Percentiles rank a stretch among this genome's conserved stretches.
Evolutionary conservation across 1,140 invertebrate species (phyloP).

Genomic region (Galendromus occidentalis): DNA sequence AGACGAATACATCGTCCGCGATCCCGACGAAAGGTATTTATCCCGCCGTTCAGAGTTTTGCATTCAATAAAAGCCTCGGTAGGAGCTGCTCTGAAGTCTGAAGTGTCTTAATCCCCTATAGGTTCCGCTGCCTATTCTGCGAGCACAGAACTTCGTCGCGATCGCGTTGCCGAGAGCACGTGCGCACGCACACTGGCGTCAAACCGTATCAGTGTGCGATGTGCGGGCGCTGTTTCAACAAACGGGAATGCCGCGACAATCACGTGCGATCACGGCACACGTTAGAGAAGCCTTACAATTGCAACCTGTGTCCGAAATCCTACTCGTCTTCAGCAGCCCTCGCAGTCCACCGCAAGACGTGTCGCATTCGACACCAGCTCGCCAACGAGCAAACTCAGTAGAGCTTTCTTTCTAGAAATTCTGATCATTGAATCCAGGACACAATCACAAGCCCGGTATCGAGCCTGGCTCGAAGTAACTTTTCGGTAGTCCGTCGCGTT

Average conservation of each 20-base stretch:
- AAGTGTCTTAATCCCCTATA: not conserved
- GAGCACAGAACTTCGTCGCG: constrained; percentile 2
- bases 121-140: not conserved
- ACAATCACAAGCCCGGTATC: too few species aligned
- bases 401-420: too few species aligned
- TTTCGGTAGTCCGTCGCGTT: too few species aligned
- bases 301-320: not conserved
- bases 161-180: constrained; percentile 18
- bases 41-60: too few species aligned
- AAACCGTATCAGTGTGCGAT: constrained; percentile 37
- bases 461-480: too few species aligned
- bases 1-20: constrained; percentile 3
- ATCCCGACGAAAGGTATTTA: constrained; percentile 7
- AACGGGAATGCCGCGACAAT: constrained; percentile 20
- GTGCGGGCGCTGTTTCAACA: constrained; percentile 31
- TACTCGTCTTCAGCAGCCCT: constrained; percentile 3
- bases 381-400: not conserved
- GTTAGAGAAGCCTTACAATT: constrained; percentile 2
- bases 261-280: constrained; percentile 1
- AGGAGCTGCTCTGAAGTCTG: constrained; percentile 15
- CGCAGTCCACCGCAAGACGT: not conserved
- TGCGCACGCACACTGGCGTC: constrained; percentile 30
- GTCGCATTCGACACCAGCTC: not conserved
- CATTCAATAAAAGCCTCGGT: too few species aligned
- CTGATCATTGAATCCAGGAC: too few species aligned